Evolutionary conservation across 2,113 vertebrate species (phyloP).

Genomic region (Caranx melampygus): DNA sequence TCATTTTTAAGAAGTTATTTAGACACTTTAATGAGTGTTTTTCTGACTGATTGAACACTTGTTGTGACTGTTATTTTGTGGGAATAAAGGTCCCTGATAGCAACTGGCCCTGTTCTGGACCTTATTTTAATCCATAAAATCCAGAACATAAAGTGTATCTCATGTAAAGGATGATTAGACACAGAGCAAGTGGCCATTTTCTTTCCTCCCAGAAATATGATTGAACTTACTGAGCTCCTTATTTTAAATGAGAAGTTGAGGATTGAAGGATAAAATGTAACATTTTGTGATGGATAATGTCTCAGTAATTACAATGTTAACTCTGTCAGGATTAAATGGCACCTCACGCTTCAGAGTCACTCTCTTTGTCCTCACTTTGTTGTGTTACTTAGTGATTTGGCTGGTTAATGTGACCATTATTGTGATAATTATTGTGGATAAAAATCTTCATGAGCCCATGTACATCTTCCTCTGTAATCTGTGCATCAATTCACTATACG

Average conservation of each 20-base stretch:
- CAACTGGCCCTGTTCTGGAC: too few species aligned
- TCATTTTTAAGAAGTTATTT: too few species aligned
- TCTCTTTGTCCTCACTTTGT: slow-evolving; percentile 50
- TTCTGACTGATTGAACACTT: too few species aligned
- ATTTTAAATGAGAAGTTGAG: not conserved
- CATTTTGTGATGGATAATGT: slow-evolving; percentile 43
- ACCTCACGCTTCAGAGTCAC: slow-evolving; percentile 11
- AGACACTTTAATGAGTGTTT: too few species aligned
- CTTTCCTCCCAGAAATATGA: not conserved
- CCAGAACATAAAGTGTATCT: too few species aligned
- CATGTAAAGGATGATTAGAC: not conserved
- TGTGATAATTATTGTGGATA: slow-evolving; percentile 39
- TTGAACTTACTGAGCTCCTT: not conserved
- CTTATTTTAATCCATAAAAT: too few species aligned
- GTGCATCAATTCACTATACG: slow-evolving; percentile 66
- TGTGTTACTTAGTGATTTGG: slow-evolving; percentile 65
- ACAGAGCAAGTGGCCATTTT: not conserved
- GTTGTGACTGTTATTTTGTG: too few species aligned
- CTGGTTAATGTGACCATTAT: slow-evolving; percentile 52
- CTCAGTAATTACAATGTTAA: slow-evolving; percentile 49
- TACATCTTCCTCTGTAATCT: slow-evolving; percentile 64
- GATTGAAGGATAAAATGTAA: not conserved
- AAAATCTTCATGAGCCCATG: slow-evolving; percentile 66
- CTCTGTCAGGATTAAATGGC: slow-evolving; percentile 44
- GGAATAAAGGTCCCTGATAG: too few species aligned